Conservation (phyloP, 2,113 vertebrate species). For the Acanthochromis polyacanthus region DNA sequence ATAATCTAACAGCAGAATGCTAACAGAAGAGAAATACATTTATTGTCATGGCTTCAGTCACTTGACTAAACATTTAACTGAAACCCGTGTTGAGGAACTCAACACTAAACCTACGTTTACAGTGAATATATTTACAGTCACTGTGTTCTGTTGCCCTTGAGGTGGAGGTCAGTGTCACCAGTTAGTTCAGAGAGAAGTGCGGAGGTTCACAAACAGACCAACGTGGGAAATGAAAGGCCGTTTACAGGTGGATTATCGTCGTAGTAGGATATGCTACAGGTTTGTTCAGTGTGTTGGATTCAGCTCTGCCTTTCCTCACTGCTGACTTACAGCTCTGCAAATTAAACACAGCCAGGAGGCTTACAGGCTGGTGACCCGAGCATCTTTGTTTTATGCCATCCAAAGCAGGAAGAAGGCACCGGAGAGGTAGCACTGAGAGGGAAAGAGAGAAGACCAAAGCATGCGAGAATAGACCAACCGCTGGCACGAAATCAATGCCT, state of each 20-base stretch:
- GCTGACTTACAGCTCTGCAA: conserved; percentile 4
- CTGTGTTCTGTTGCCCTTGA: too few species aligned
- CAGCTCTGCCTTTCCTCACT: neutral
- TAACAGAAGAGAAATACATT: too few species aligned
- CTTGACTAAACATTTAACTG: too few species aligned
- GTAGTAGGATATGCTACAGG: neutral
- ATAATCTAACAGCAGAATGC: too few species aligned
- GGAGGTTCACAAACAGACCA: neutral
- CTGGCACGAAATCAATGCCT: conserved; percentile 82
- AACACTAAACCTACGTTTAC: too few species aligned
- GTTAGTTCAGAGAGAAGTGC: too few species aligned
- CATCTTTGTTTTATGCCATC: conserved; percentile 61
- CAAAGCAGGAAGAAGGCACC: conserved; percentile 39
- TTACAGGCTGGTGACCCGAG: conserved; percentile 43
- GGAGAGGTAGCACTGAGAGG: conserved; percentile 10
- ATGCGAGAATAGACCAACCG: conserved; percentile 55
- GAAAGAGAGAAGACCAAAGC: conserved; percentile 42
- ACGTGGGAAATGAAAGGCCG: neutral
- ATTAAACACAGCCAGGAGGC: conserved; percentile 10
- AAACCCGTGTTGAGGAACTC: too few species aligned
- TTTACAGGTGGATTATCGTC: conserved; percentile 7
- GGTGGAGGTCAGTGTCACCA: too few species aligned
- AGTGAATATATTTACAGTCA: too few species aligned
- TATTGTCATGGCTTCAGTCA: too few species aligned
- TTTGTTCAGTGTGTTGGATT: conserved; percentile 5